These are phyloP conservation scores for Caenorhabditis briggsae DNA, from an alignment of 1,140 invertebrate species.

Conservation along the genomic window DNA sequence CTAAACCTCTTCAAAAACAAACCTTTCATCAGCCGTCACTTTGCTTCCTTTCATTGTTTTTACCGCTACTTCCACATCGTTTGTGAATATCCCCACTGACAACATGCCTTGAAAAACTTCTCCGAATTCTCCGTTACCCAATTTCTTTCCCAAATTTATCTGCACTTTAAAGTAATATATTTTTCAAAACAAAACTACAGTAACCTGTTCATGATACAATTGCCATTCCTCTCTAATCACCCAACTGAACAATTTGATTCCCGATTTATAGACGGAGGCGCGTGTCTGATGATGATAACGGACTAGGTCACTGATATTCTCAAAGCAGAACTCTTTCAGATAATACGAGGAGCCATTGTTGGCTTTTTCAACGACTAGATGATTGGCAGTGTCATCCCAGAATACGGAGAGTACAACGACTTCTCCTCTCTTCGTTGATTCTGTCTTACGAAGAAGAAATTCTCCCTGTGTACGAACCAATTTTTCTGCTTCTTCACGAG, in stretches of 20 bases:
- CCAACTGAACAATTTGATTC: slow-evolving; percentile 33
- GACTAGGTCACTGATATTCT: slow-evolving; percentile 48
- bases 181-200: not conserved
- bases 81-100: slow-evolving; percentile 54
- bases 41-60: slow-evolving; percentile 57
- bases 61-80: slow-evolving; percentile 53
- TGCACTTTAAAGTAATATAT: not conserved
- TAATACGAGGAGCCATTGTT: slow-evolving; percentile 33
- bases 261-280: slow-evolving; percentile 20
- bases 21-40: slow-evolving; percentile 59
- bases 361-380: slow-evolving; percentile 31
- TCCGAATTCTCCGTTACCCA: slow-evolving; percentile 62
- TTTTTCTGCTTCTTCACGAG: slow-evolving; percentile 48
- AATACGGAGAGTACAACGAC: slow-evolving; percentile 41
- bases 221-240: slow-evolving; percentile 60
- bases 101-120: slow-evolving; percentile 60
- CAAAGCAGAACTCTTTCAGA: slow-evolving; percentile 57
- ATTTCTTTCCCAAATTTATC: slow-evolving; percentile 51
- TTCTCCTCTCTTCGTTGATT: slow-evolving; percentile 19
- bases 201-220: slow-evolving; percentile 64
- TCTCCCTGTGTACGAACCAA: slow-evolving; percentile 40
- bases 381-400: not conserved
- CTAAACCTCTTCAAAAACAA: not conserved
- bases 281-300: slow-evolving; percentile 48
- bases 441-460: slow-evolving; percentile 59